Base-by-base conservation (phyloP, 2,888 invertebrate species). In the Leucoptera coffeella region DNA sequence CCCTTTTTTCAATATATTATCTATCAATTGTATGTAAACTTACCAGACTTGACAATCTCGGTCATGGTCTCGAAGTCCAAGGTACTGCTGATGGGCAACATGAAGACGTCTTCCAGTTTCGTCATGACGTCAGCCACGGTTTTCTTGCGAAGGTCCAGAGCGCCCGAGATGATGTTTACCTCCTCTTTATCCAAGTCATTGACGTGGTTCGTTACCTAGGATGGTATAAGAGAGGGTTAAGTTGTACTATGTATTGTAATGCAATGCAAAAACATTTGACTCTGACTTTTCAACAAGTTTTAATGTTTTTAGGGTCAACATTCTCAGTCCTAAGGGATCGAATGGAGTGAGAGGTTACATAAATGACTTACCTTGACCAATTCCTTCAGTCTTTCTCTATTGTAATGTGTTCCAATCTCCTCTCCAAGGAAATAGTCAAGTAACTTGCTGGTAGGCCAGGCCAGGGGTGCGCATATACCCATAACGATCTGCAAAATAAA, bases 331-430 rank as follows among this genome's bases (percentile, higher is more conserved):
- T n/a, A n/a, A n/a, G n/a, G n/a, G n/a, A n/a, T n/a, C n/a, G n/a
- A n/a, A n/a, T n/a, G n/a, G n/a, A n/a, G n/a, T n/a, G n/a, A n/a
- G n/a, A n/a, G n/a, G n/a, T n/a, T n/a, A n/a, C n/a, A n/a, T n/a
- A n/a, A n/a, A n/a, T n/a, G n/a, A n/a, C n/a, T 74, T 60, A 92
- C 91, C 78, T 83, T 86, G 29, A 99, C 90, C 27, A 99, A 76
- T 51, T 97, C 97, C 74, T 95, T 93, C 24, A 99, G 76, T 15
- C 96, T 79, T 48, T 97, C 96, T 29, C 97, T 78, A 53, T 93
- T 96, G 69, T 97, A 99, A 7, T 95, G 92, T 43, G 88, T 90
- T 27, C 96, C 97, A 34, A 99, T 94, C 67, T 99, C 97, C 52
- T 97, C 96, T 3, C 99, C 99, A 11, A 97, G 73, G 39, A 91